These are phyloP conservation scores for Melanostoma scalare DNA, from an alignment of 2,888 invertebrate species.

Conservation along the genomic window DNA sequence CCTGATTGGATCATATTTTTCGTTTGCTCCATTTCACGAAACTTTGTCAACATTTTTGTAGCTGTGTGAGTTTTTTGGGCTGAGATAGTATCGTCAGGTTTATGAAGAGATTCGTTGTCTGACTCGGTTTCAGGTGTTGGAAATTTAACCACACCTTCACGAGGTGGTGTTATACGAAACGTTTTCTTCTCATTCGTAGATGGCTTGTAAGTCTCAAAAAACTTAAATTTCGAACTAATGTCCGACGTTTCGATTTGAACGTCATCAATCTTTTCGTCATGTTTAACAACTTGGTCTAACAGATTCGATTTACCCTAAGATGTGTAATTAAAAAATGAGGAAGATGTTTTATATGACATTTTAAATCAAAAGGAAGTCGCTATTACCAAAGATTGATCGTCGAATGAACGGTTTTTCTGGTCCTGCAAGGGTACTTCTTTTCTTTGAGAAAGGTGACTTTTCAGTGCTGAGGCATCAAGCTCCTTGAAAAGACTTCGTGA, in stretches of 20 bases:
- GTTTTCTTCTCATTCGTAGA: constrained; percentile 85
- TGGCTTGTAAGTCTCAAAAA: constrained; percentile 93
- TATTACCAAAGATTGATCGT: constrained; percentile 64
- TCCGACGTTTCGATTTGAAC: constrained; percentile 91
- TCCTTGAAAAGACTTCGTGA: constrained; percentile 93
- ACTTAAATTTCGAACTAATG: constrained; percentile 93
- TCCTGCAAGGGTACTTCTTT: constrained; percentile 70
- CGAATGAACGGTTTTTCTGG: constrained; percentile 50
- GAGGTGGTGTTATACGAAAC: constrained; percentile 94
- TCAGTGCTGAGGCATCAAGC: constrained; percentile 86
- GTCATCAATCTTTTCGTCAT: constrained; percentile 89
- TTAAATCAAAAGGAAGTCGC: background rate
- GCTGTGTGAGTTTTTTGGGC: constrained; percentile 87
- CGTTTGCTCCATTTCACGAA: constrained; percentile 93
- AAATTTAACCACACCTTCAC: constrained; percentile 88
- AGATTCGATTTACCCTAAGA: constrained; percentile 54
- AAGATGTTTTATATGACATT: background rate
- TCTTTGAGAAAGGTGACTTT: constrained; percentile 63
- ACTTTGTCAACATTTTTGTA: constrained; percentile 92
- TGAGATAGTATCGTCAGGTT: constrained; percentile 74
- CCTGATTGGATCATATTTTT: constrained; percentile 82
- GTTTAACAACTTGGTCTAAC: constrained; percentile 88
- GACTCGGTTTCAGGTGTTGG: constrained; percentile 85
- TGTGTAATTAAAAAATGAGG: background rate
- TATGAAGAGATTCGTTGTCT: constrained; percentile 87